A percentile compares a stretch with the other conserved stretches of the same genome.
phyloP scores from a whole-genome alignment of 2,113 vertebrate species.

The Xiphophorus hellerii region DNA sequence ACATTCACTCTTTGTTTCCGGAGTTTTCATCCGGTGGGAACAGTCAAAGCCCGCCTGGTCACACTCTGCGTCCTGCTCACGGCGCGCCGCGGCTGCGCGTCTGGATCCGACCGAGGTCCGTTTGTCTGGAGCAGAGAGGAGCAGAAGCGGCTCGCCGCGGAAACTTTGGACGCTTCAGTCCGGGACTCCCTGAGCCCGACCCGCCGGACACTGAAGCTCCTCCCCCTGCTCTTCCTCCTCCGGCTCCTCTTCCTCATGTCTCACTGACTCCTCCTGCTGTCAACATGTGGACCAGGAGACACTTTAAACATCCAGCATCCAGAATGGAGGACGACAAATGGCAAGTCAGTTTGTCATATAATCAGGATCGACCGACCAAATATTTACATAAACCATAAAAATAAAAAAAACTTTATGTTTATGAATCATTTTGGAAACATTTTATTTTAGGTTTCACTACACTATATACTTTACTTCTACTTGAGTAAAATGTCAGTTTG shows the following conservation, averaged over 20 bases:
- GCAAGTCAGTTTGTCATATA: background rate
- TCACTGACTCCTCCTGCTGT: slow-evolving; percentile 76
- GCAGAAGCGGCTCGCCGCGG: slow-evolving; percentile 11
- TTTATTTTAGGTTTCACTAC: no score
- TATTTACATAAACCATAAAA: no score
- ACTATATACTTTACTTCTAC: no score
- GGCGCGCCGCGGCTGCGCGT: background rate
- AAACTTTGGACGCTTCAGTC: slow-evolving; percentile 58
- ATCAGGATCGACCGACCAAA: background rate
- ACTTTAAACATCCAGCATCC: background rate
- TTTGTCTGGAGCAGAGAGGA: background rate
- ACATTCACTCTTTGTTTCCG: slow-evolving; percentile 66
- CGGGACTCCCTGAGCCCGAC: slow-evolving; percentile 1
- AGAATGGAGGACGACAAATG: fast-evolving
- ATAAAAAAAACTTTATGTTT: background rate
- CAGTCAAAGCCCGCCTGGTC: slow-evolving; percentile 12
- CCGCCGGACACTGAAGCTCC: slow-evolving; percentile 25
- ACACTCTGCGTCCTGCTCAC: background rate
- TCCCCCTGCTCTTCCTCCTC: background rate
- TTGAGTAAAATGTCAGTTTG: no score
- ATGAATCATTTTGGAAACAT: no score
- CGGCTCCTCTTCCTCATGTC: slow-evolving; percentile 8
- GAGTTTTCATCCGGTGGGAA: slow-evolving; percentile 37
- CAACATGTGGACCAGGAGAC: background rate
- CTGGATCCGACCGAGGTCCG: background rate